These are phyloP conservation scores for Sapajus apella DNA, from an alignment of 2,113 vertebrate species.

Conservation along the genomic window DNA sequence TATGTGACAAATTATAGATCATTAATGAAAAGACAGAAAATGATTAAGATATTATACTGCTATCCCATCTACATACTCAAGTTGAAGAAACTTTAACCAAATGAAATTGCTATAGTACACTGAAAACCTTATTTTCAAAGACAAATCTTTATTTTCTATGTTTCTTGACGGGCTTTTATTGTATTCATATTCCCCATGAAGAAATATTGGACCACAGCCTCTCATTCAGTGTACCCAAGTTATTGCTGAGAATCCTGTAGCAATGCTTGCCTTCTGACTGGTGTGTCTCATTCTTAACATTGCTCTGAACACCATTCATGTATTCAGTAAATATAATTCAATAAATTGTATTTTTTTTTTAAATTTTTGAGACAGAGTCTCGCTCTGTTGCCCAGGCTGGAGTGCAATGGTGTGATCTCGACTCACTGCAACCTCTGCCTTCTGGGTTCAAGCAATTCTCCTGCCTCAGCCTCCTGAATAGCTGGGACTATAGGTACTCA, in stretches of 20 bases:
- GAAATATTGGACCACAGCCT: neutral
- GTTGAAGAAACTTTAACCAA: neutral
- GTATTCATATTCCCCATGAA: neutral
- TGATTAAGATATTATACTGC: neutral
- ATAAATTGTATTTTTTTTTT: neutral
- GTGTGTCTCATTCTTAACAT: neutral
- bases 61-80: neutral
- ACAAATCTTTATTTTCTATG: neutral
- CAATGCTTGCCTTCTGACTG: neutral
- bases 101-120: neutral
- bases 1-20: neutral
- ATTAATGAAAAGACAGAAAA: neutral
- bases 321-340: neutral
- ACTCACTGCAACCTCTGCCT: too few relatives aligned
- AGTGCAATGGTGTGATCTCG: too few relatives aligned
- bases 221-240: neutral
- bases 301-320: neutral
- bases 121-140: neutral
- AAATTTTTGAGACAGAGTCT: too few relatives aligned
- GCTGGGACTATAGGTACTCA: too few relatives aligned
- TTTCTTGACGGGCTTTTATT: neutral
- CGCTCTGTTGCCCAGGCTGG: too few relatives aligned
- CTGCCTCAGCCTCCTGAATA: too few relatives aligned
- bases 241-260: too few relatives aligned
- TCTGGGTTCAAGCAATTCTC: too few relatives aligned